Evolutionary conservation across 2,888 invertebrate genomes (phyloP), one percentile per base, ranked within the genome.

Genomic region (Auanema sp.): DNA sequence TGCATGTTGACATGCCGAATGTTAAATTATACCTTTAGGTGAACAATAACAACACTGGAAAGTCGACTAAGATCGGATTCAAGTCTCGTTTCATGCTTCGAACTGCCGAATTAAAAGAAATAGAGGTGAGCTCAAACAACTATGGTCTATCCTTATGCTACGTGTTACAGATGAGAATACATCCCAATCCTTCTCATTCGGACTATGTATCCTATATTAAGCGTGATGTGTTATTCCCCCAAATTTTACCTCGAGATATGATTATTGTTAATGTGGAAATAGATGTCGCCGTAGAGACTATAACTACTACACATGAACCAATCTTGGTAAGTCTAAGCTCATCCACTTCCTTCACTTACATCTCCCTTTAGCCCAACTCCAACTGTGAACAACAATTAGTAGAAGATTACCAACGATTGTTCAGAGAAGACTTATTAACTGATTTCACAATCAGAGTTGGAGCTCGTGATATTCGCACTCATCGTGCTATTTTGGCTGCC

Each of bases 161-260:
- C 53, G 44, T 43, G 55, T 69, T 70, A 21, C 64, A 73, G 68
- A 79, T 81, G 80, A 69, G 83, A 12, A 79, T 83, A 24, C 83
- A 83, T 58, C 83, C 83, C 21, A 83, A 83, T 60, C 83, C 83
- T n/a, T 82, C 82, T 12, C 83, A 83, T 59, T 81, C 81, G 14
- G 83, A 83, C 69, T 83, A 82, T 65, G 83, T 83, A 21, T 81
- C 80, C 33, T 83, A 83, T 66, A 83, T 83, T 58, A 83, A 83
- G 54, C 58, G 83, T 24, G 83, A 83, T 65, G 80, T 84, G 1
- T 77, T 83, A 11, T 83, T 84, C 61, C 83, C 83, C 10, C 83
- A 83, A 72, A 84, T 83, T 18, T 66, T 76, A 62, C 83, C 83
- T 10, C 76, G 80, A 47, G 83, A 83, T 64, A 65, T 79, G 63